Percentiles rank a stretch among this genome's conserved stretches.
These are phyloP conservation scores for Steinernema hermaphroditum DNA, from an alignment of 2,888 invertebrate genomes.

Conservation along the genomic window DNA sequence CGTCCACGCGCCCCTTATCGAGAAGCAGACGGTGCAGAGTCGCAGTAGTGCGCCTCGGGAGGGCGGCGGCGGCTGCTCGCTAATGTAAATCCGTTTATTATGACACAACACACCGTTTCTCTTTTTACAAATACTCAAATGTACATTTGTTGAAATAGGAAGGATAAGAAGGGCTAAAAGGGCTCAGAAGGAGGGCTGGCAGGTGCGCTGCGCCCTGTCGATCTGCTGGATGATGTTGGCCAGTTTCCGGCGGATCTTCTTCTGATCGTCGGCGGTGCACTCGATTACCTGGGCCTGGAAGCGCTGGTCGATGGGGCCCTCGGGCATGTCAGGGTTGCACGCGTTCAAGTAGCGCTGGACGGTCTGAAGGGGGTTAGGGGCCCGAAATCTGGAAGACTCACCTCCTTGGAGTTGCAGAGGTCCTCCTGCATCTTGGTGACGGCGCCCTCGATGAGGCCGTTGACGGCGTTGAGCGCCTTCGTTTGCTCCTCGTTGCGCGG, in stretches of 20 bases:
- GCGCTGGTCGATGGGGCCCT: conserved; percentile 67
- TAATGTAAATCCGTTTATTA: no score
- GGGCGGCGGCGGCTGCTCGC: no score
- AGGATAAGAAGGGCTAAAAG: neutral
- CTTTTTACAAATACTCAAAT: conserved; percentile 26
- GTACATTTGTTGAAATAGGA: conserved; percentile 22
- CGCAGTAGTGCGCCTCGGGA: no score
- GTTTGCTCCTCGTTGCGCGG: conserved; percentile 67
- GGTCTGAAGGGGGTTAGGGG: conserved; percentile 49
- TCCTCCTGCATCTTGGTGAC: conserved; percentile 55
- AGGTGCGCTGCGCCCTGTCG: conserved; percentile 43
- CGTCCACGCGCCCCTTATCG: no score
- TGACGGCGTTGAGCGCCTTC: conserved; percentile 66
- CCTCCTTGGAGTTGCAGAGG: conserved; percentile 48
- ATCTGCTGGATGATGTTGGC: conserved; percentile 54
- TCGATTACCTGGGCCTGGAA: conserved; percentile 66
- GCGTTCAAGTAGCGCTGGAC: conserved; percentile 67
- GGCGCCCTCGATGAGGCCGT: conserved; percentile 63
- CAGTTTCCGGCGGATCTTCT: conserved; percentile 63
- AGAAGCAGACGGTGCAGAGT: no score
- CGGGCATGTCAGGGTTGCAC: conserved; percentile 67
- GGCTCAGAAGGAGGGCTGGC: conserved; percentile 21
- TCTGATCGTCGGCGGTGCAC: conserved; percentile 69
- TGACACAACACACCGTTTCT: neutral
- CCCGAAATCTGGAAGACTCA: conserved; percentile 32